Evolutionary conservation across 2,113 vertebrate genomes (phyloP).

Genomic region (Cisticola juncidis): DNA sequence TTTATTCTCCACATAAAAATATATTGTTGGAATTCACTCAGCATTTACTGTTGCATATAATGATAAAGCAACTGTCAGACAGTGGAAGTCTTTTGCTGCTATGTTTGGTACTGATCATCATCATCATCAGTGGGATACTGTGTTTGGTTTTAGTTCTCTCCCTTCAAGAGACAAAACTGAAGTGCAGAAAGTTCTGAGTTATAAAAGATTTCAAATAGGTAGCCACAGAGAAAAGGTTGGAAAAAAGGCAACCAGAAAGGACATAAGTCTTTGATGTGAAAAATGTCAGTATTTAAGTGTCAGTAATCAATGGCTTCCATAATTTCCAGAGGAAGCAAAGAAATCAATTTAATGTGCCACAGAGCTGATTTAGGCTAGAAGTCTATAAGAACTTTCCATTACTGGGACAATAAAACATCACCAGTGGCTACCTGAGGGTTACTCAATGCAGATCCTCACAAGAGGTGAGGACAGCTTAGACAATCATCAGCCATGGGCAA

Average conservation of each 20-base stretch:
- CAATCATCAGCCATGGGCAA: neutral
- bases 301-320: neutral
- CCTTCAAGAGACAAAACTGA: neutral
- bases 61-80: neutral
- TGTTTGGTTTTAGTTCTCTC: neutral
- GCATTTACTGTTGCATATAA: neutral
- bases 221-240: neutral
- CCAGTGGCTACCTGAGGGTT: neutral
- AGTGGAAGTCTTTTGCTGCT: neutral
- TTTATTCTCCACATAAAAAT: slow-evolving; percentile 40
- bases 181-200: neutral
- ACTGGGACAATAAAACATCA: neutral
- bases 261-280: neutral
- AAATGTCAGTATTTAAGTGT: neutral
- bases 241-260: neutral
- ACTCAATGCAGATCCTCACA: neutral
- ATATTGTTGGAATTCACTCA: neutral
- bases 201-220: neutral
- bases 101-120: neutral
- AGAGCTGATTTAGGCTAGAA: neutral
- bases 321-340: neutral
- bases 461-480: neutral
- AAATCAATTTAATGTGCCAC: neutral
- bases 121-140: neutral
- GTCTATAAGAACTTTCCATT: neutral